These are phyloP conservation scores for Drosophila orena DNA, from an alignment of 1,140 invertebrate species.

Conservation along the genomic window DNA sequence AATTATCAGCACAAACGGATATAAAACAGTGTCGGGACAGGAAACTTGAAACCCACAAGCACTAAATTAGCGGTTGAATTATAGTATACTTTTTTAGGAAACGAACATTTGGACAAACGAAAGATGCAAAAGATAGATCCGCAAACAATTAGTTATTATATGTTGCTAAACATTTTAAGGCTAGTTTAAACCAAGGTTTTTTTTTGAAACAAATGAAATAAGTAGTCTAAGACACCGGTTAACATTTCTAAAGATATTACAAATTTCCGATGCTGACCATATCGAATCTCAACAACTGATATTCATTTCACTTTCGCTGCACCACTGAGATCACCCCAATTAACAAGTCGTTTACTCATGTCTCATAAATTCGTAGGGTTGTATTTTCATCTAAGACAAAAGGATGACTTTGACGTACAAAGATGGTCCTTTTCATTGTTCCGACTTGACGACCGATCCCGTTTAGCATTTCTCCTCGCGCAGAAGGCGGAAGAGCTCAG, in stretches of 20 bases:
- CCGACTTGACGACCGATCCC: constrained; percentile 4
- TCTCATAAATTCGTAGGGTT: constrained; percentile 24
- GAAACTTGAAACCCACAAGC: neutral
- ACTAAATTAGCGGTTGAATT: neutral
- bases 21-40: neutral
- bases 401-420: constrained; percentile 16
- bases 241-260: neutral
- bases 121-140: neutral
- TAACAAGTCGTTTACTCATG: constrained; percentile 38
- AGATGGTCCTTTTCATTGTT: constrained; percentile 38
- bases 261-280: neutral
- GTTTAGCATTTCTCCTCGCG: constrained; percentile 45
- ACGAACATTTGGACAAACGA: neutral
- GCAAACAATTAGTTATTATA: neutral
- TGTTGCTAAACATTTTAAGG: too few relatives aligned
- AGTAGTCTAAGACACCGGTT: neutral
- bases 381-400: constrained; percentile 21
- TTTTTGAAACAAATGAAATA: neutral
- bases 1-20: neutral
- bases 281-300: neutral
- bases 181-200: too few relatives aligned
- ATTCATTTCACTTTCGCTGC: constrained; percentile 27
- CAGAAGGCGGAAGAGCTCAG: constrained; percentile 47
- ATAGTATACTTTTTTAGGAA: neutral
- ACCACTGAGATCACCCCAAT: constrained; percentile 32